Conservation (phyloP, 2,888 invertebrate genomes). For the Volucella inflata region DNA sequence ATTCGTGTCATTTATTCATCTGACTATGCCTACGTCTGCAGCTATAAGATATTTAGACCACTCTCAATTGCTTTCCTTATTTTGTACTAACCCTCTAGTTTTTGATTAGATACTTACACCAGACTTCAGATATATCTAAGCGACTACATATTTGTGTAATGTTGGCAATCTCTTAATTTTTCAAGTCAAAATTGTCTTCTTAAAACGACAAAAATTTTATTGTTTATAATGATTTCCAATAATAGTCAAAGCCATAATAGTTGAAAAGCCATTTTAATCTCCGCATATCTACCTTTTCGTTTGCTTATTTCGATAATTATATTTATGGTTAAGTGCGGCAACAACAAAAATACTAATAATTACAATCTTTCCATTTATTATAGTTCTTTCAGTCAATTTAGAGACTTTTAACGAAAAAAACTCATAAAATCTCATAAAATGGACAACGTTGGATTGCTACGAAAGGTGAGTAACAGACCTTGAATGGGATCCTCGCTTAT, state of each 20-base stretch:
- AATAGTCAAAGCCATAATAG: constrained; percentile 27
- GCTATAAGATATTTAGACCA: no score
- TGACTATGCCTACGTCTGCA: no score
- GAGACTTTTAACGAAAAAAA: background rate
- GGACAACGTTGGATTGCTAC: constrained; percentile 69
- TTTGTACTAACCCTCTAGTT: no score
- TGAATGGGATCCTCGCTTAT: constrained; percentile 17
- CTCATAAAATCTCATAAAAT: constrained; percentile 44
- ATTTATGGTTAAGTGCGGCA: constrained; percentile 26
- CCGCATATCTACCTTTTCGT: constrained; percentile 6
- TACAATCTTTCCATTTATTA: no score
- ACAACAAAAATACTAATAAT: constrained; percentile 32
- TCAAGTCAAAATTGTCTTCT: constrained; percentile 1
- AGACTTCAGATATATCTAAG: no score
- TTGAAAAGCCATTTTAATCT: constrained; percentile 13
- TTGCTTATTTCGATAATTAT: no score
- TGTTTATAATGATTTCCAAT: constrained; percentile 36
- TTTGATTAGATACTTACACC: no score
- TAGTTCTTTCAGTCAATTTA: background rate
- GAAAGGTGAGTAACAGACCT: constrained; percentile 70
- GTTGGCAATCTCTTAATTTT: background rate
- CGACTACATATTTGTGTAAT: no score
- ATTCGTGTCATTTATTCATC: no score
- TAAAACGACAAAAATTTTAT: no score
- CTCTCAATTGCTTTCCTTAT: no score